Evolutionary conservation across 2,113 vertebrate genomes (phyloP), one percentile per base, ranked within the genome.

Genomic region (Synodontis membranacea): DNA sequence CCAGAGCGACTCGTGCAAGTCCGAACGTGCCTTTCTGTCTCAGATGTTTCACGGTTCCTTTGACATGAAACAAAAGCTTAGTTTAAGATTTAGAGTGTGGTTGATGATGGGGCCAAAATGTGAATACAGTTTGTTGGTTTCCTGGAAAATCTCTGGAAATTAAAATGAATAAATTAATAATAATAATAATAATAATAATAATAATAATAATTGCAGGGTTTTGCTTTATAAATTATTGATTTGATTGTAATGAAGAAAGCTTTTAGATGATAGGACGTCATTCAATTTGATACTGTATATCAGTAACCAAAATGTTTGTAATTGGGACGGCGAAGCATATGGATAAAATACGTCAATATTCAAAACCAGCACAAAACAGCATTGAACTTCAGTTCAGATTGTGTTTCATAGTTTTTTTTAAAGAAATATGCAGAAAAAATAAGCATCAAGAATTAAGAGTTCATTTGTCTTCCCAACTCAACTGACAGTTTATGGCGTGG

Each of bases 1-100:
- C 64, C 54, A 62, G 54, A 60, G 52, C 54, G 23, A 76, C 37
- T 7, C 72, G 8, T 46, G 39, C 85, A 86, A 82, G 85, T 86
- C 66, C 75, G 50, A 82, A 58, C 85, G 10, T 86, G 84, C 60
- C 75, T 54, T 66, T 80, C 58, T 39, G 60, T 80, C 68, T 86
- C 60, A 28, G 60, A 21, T 62, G 60, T 23, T 37, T 44, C 84
- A 64, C n/a, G 66, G 79, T 72, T 86, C 42, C 80, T 86, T 82
- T 86, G 64, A 86, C 60, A 34, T 81, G 50, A 81, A 82, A 82
- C 85, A 60, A 86, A 86, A 60, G 66, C 85, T 60, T 74, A 34
- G 85, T 81, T 86, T 86, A 86, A 60, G 79, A 31, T 82, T 66
- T n/a, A 60, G 75, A 39, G 25, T n/a, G 34, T 66, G 8, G 7